Percentiles rank a stretch among this genome's conserved stretches.
phyloP scores from a whole-genome alignment of 2,888 invertebrate species.

The Chymomyza caudatula region DNA sequence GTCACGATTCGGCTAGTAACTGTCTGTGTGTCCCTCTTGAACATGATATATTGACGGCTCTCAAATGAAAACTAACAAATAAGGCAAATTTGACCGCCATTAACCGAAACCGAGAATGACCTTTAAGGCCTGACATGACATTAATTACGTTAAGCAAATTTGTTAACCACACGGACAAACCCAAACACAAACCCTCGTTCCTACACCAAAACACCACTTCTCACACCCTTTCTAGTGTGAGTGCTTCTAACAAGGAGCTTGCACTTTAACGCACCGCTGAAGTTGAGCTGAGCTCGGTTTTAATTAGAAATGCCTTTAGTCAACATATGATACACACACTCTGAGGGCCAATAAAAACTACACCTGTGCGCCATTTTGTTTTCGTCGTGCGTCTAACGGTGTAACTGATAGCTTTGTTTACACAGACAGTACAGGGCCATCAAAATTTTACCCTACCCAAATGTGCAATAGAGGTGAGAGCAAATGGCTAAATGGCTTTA shows the following conservation, averaged over 20 bases:
- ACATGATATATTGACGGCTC: not conserved
- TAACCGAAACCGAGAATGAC: not conserved
- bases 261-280: not conserved
- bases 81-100: slow-evolving; percentile 1
- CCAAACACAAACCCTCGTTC: not conserved
- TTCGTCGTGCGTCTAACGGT: not conserved
- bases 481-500: not conserved
- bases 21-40: not conserved
- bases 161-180: not conserved
- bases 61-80: not conserved
- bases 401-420: slow-evolving; percentile 3
- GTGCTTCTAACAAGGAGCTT: not conserved
- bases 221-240: not conserved
- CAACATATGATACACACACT: not conserved
- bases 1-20: not conserved
- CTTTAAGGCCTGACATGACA: not conserved
- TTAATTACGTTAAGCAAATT: not conserved
- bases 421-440: not conserved
- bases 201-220: not conserved
- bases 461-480: not conserved
- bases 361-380: not conserved
- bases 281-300: not conserved
- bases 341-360: not conserved
- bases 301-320: not conserved
- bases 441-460: not conserved